A percentile compares a stretch with the other conserved stretches of the same genome.
Conservation (phyloP, 2,113 vertebrate genomes). For the Ariopsis seemanni region DNA sequence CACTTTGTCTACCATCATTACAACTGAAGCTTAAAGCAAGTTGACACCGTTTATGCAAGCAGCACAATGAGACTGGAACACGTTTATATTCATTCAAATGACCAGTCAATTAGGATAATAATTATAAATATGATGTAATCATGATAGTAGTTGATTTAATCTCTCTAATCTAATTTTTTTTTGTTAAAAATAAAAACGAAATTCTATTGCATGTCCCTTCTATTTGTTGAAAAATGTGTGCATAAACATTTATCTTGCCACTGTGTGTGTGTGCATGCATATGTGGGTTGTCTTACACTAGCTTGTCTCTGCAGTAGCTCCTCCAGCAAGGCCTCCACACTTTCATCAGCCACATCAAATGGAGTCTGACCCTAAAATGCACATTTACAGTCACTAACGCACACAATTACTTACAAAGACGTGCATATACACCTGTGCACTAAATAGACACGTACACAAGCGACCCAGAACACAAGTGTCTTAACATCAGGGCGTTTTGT, state of each 20-base stretch:
- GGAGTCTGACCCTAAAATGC: slow-evolving; percentile 84
- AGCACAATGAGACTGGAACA: neutral
- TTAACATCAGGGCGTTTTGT: neutral
- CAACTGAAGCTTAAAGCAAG: neutral
- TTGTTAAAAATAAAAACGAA: neutral
- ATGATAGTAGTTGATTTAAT: neutral
- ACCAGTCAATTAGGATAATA: neutral
- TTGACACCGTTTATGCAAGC: neutral
- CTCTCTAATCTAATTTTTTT: neutral
- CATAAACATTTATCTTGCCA: neutral
- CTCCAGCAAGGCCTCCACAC: slow-evolving; percentile 76
- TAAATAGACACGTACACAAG: neutral
- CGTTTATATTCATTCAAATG: neutral
- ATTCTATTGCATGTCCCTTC: neutral
- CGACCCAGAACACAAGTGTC: neutral
- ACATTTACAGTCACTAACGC: neutral
- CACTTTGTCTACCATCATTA: neutral
- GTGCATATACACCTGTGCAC: neutral
- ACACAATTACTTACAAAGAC: neutral
- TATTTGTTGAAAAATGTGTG: neutral
- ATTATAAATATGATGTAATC: neutral
- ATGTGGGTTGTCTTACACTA: slow-evolving; percentile 68
- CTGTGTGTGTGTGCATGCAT: neutral
- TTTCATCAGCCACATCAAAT: slow-evolving; percentile 86
- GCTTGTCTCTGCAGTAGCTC: slow-evolving; percentile 83